These are phyloP conservation scores for Vidua macroura DNA, from an alignment of 2,113 vertebrate genomes.

Conservation along the genomic window DNA sequence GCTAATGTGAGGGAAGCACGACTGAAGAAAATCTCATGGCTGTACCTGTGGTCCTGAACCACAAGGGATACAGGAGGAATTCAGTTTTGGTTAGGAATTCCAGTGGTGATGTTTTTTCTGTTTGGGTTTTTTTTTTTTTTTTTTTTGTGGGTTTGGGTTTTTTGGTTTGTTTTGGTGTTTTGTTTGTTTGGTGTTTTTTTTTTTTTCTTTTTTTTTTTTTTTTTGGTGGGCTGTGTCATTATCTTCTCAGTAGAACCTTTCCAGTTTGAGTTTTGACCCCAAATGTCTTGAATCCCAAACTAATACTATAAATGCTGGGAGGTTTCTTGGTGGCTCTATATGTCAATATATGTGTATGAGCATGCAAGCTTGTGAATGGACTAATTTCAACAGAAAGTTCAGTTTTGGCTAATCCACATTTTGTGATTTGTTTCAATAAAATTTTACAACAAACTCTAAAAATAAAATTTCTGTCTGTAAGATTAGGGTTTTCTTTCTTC, in stretches of 20 bases:
- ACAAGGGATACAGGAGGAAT: background rate
- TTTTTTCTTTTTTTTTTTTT: background rate
- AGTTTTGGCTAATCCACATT: background rate
- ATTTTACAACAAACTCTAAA: background rate
- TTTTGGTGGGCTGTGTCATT: background rate
- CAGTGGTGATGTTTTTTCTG: background rate
- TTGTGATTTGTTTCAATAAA: background rate
- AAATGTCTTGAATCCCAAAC: background rate
- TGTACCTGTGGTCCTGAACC: background rate
- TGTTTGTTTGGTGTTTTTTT: background rate
- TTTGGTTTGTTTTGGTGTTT: no score
- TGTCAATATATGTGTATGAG: background rate
- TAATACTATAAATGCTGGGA: background rate
- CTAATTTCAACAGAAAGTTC: background rate
- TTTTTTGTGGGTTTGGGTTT: no score
- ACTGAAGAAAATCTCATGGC: background rate
- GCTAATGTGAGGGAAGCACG: background rate
- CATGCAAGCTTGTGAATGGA: background rate
- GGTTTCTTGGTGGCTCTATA: background rate
- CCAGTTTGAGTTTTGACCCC: background rate
- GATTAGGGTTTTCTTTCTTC: background rate
- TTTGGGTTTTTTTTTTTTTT: background rate
- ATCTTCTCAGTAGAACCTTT: background rate
- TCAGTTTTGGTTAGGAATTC: background rate
- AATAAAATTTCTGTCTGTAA: background rate